Base-by-base conservation (phyloP, 2,113 vertebrate species). In the Columba janthina region DNA sequence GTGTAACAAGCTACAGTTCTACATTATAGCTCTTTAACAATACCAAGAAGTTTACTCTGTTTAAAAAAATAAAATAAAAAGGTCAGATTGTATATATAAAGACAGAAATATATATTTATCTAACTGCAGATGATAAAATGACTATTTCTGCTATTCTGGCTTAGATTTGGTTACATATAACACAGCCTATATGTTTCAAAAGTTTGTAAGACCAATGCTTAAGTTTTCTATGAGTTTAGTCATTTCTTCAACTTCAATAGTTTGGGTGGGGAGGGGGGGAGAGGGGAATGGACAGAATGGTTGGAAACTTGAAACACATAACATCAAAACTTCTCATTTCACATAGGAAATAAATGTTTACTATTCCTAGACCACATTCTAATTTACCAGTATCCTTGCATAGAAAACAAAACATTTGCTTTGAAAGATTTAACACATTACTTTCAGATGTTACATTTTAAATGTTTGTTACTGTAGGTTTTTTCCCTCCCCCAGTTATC, bases 1-100 rank as follows among this genome's bases (percentile, higher is more conserved):
- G 98, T 96, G 98, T 98, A 99, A 98, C 98, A 98, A 98, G 98
- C 97, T 98, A 96, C 98, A 98, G 98, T 98, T 98, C 98, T 97
- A 98, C 97, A 97, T 98, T 98, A 98, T 94, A 98, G 97, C 96
- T 98, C 94, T 98, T 98, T 98, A 98, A 98, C 97, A 97, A 97
- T 96, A 94, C 98, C 94, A 97, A 97, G 95, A 97, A 95, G 97
- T 97, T 96, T 82, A 82, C 72, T 92, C 84, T 94, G 65, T 94
- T 93, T 85, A 56, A 70, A 76, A 90, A 97, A 96, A 93, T 85
- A 93, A 93, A 97, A 96, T 94, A 54, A 95, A 97, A 97, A 96
- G 95, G 96, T 97, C 95, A 97, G 90, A n/a, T 57, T 87, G 51
- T 77, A 86, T 79, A 81, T 46, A 66, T 65, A 92, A 54, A 93